Evolutionary conservation across 2,113 vertebrate genomes (phyloP), one percentile per base, ranked within the genome.

Genomic region (Podocnemis expansa): DNA sequence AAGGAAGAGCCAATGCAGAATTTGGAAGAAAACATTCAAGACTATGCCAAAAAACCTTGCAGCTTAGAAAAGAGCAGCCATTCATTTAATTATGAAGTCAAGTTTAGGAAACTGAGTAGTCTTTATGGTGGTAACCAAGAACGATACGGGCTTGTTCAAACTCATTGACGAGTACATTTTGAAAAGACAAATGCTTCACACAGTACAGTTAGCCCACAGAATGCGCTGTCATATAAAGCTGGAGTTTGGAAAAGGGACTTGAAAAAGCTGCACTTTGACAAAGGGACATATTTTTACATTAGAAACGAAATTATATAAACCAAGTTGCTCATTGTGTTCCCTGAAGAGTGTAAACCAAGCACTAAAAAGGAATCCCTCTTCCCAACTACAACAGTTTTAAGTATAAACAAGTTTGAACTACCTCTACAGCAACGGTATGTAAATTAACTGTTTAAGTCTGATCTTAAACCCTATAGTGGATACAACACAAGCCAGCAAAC

Each of bases 11-110:
- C 41, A 75, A 25, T 24, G 41, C 24, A 43, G 21, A 43, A 75
- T 73, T 11, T 41, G 6, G 17, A 38, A 24, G 67, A 41, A 24
- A 21, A 41, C 43, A 0, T 67, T 67, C 29, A 78, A 0, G 0
- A 67, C 17, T 55, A 86, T 38, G 22, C 6, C 51, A 78, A 41
- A 92, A 41, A 27, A 81, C 86, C 54, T 1, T 5, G 2, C 24
- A 80, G 27, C 41, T 82, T 38, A 47, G 63, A 6, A 22, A 54
- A 34, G 1, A 38, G 10, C 25, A 49, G 56, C 4, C 38, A 9
- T 88, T 52, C 24, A 79, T 8, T 34, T 41, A 63, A 27, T 38
- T 85, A 52, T 81, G 24, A 2, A 49, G 41, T 82, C 11, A 27
- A 84, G 21, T 52, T 82, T 34, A 87, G 22, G 11, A 14, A 84